Evolutionary conservation across 2,888 invertebrate species (phyloP).

Genomic region (Hoplodrina ambigua): DNA sequence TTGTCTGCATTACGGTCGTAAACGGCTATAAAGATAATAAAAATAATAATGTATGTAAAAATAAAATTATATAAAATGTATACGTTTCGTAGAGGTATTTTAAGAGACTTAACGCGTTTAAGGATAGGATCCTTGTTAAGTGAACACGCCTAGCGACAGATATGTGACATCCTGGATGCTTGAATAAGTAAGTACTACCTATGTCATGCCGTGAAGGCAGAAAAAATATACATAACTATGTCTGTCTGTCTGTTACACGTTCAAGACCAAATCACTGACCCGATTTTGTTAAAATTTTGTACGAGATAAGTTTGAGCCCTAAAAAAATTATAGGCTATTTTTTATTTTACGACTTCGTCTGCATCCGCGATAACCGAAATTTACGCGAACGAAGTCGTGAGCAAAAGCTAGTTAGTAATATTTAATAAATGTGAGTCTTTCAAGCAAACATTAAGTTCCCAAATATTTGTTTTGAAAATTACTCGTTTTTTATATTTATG

Average conservation of each 20-base stretch:
- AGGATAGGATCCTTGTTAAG: conserved; percentile 4
- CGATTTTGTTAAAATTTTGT: too few species aligned
- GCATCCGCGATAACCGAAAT: too few species aligned
- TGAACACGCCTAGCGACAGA: conserved; percentile 1
- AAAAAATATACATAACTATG: not conserved
- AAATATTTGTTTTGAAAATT: conserved; percentile 11
- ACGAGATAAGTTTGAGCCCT: too few species aligned
- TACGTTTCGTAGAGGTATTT: conserved; percentile 46
- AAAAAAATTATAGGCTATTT: too few species aligned
- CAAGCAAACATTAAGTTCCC: too few species aligned
- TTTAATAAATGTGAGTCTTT: too few species aligned
- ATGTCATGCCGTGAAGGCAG: not conserved
- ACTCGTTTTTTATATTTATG: conserved; percentile 8
- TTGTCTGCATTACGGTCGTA: conserved; percentile 69
- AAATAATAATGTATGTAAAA: conserved; percentile 44
- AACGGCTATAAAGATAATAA: conserved; percentile 68
- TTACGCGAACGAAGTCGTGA: too few species aligned
- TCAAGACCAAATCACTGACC: too few species aligned
- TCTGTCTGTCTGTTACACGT: too few species aligned
- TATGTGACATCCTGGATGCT: conserved; percentile 1
- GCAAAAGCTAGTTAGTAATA: too few species aligned
- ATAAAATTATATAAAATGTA: conserved; percentile 43
- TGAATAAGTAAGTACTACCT: not conserved
- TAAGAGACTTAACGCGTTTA: conserved; percentile 25
- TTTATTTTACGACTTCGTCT: too few species aligned